Evolutionary conservation across 2,797 vertebrate species (phyloP).

Genomic region (Pangasius larnaudii): DNA sequence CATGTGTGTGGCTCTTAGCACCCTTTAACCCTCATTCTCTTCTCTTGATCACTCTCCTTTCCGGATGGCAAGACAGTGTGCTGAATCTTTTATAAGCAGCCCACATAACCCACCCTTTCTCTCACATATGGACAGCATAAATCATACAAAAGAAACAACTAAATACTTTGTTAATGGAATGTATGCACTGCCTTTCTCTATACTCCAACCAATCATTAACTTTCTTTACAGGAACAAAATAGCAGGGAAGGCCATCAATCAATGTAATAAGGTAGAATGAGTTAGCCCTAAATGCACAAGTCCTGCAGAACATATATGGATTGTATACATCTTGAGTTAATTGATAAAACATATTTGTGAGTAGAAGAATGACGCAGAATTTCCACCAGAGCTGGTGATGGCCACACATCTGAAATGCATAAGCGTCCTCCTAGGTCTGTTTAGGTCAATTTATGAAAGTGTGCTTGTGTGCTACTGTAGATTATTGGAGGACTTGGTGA

Average conservation of each 20-base stretch:
- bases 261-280: constrained; percentile 64
- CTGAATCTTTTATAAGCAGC: constrained; percentile 44
- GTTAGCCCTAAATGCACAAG: constrained; percentile 55
- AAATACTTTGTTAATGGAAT: constrained; percentile 50
- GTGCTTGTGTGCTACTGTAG: constrained; percentile 57
- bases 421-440: constrained; percentile 57
- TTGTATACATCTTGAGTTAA: constrained; percentile 49
- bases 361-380: constrained; percentile 48
- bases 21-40: constrained; percentile 66
- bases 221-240: constrained; percentile 50
- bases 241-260: constrained; percentile 62
- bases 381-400: constrained; percentile 63
- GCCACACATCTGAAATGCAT: constrained; percentile 70
- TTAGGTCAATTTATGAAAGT: constrained; percentile 44
- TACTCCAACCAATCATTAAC: neutral
- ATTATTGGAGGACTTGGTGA: constrained; percentile 38
- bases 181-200: neutral
- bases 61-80: constrained; percentile 41
- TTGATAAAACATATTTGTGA: constrained; percentile 46
- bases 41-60: constrained; percentile 53
- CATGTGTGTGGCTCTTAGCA: constrained; percentile 74
- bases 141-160: constrained; percentile 44
- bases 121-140: constrained; percentile 36
- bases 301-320: constrained; percentile 15
- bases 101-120: constrained; percentile 16